These are phyloP conservation scores for Crocidura indochinensis DNA, from an alignment of 2,797 vertebrate species.

Conservation along the genomic window DNA sequence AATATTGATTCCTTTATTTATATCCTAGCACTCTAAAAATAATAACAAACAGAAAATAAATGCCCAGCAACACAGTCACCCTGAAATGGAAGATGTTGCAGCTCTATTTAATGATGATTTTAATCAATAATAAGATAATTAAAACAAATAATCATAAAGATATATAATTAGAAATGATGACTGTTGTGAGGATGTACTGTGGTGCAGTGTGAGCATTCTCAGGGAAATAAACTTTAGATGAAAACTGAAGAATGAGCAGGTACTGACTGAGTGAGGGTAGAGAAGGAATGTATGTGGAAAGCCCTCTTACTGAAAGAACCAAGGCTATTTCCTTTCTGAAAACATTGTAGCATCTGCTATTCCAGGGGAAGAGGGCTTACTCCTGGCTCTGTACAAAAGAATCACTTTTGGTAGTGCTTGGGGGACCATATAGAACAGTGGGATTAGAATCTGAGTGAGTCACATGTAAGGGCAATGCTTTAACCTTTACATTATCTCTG, in stretches of 20 bases:
- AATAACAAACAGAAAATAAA: constrained; percentile 4
- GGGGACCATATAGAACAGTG: no score
- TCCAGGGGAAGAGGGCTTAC: not conserved
- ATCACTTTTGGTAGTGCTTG: no score
- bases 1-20: not conserved
- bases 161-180: not conserved
- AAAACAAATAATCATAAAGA: not conserved
- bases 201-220: not conserved
- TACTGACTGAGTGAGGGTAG: not conserved
- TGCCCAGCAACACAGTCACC: not conserved
- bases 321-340: not conserved
- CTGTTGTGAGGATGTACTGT: not conserved
- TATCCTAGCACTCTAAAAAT: not conserved
- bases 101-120: not conserved
- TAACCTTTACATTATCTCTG: no score
- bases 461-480: no score
- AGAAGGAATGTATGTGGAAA: no score
- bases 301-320: not conserved
- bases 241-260: not conserved
- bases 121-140: constrained; percentile 27
- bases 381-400: no score
- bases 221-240: not conserved
- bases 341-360: not conserved
- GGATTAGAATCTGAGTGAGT: no score
- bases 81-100: not conserved